phyloP scores from a whole-genome alignment of 37 sponge, comb jelly and placozoan genomes.

The Haliclona indistincta region DNA sequence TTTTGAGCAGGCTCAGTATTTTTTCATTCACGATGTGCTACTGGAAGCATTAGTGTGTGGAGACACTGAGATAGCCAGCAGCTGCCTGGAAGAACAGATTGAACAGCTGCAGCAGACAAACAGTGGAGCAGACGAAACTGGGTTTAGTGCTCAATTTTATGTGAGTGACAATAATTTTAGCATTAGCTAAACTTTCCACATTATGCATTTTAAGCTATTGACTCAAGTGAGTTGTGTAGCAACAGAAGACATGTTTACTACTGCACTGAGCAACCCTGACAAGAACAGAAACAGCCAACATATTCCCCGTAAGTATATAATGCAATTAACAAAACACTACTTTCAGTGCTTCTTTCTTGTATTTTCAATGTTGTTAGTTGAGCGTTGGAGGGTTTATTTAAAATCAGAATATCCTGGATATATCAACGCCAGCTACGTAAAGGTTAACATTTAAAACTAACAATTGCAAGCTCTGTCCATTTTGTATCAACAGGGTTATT shows the following conservation, averaged over 20 bases:
- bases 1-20: conserved; percentile 59
- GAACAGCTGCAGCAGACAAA: conserved; percentile 21
- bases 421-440: conserved; percentile 2
- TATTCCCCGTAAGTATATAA: conserved; percentile 28
- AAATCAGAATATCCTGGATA: conserved; percentile 13
- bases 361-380: neutral
- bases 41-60: conserved; percentile 60
- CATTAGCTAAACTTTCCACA: too few species aligned
- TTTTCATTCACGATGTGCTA: conserved; percentile 66
- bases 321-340: neutral
- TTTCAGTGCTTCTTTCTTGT: neutral
- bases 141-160: conserved; percentile 61
- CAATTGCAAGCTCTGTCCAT: neutral
- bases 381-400: neutral
- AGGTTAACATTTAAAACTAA: too few species aligned
- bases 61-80: conserved; percentile 46
- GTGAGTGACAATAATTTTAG: too few species aligned
- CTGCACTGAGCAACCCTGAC: neutral
- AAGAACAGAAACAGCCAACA: conserved; percentile 21
- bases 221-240: conserved; percentile 2
- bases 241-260: neutral
- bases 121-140: conserved; percentile 27
- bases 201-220: conserved; percentile 15
- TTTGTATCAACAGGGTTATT: conserved; percentile 78
- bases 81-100: conserved; percentile 21